These are phyloP conservation scores for Lepisosteus osseus DNA, from an alignment of 2,113 vertebrate genomes.

Conservation along the genomic window DNA sequence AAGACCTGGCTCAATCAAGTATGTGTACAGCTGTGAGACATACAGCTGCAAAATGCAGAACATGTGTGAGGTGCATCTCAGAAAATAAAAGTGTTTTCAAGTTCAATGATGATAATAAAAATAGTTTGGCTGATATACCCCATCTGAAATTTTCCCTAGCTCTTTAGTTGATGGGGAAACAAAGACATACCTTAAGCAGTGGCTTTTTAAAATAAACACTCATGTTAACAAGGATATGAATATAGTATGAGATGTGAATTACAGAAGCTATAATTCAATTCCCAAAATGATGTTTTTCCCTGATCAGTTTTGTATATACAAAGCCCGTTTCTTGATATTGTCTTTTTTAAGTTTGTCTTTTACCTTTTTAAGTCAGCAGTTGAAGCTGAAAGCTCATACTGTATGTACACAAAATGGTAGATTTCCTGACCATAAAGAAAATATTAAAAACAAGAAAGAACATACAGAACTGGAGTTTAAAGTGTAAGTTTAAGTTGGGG, in stretches of 20 bases:
- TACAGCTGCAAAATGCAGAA: conserved; percentile 6
- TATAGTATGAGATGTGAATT: background rate
- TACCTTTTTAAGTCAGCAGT: no score
- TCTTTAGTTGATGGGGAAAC: background rate
- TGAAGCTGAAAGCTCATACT: no score
- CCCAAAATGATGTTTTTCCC: background rate
- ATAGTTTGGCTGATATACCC: conserved; percentile 2
- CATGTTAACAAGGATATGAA: conserved; percentile 5
- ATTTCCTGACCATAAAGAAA: no score
- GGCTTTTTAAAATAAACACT: background rate
- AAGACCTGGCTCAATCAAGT: background rate
- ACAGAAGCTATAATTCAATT: conserved; percentile 1
- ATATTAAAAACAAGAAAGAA: no score
- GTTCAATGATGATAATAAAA: conserved; percentile 11
- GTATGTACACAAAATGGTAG: no score
- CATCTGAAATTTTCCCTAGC: background rate
- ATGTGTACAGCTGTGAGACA: conserved; percentile 10
- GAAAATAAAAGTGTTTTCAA: conserved; percentile 5
- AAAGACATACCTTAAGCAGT: no score
- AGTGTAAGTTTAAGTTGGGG: background rate
- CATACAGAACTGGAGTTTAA: no score
- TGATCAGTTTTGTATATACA: background rate
- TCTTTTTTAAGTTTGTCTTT: no score
- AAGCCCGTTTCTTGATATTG: conserved; percentile 4
- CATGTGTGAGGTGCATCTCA: conserved; percentile 17